A percentile compares a stretch with the other conserved stretches of the same genome.
Evolutionary conservation across 1,140 invertebrate genomes (phyloP).

Genomic region (Aphelinus atriplicis): DNA sequence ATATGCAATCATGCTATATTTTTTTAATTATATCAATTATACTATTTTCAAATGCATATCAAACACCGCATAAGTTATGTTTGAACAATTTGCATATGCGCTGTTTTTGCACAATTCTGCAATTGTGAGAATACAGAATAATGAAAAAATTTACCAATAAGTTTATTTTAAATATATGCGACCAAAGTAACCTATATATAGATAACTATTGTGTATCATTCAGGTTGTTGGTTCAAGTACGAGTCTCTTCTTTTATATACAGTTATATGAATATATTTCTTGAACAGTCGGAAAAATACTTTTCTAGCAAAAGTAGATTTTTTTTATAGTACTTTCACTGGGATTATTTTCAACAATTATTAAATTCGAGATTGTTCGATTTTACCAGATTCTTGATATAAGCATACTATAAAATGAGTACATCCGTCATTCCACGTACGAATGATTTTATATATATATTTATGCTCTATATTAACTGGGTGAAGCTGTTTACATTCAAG

Average conservation of each 20-base stretch:
- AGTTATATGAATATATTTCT: conserved; percentile 7
- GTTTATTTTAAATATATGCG: too few species aligned
- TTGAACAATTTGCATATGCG: too few species aligned
- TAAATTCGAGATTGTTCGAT: background rate
- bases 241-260: conserved; percentile 6
- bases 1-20: too few species aligned
- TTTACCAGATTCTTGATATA: too few species aligned
- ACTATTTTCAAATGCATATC: too few species aligned
- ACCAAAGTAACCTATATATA: too few species aligned
- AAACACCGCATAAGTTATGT: too few species aligned
- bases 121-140: too few species aligned
- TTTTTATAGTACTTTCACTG: background rate
- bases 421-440: background rate
- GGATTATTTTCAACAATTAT: background rate
- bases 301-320: conserved; percentile 7
- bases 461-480: background rate
- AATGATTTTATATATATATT: conserved; percentile 7
- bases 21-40: too few species aligned
- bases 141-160: too few species aligned
- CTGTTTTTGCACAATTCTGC: too few species aligned
- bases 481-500: conserved; percentile 17
- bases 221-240: conserved; percentile 29
- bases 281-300: conserved; percentile 32
- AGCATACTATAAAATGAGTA: conserved; percentile 13
- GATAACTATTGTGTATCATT: conserved; percentile 11